Evolutionary conservation across 2,113 vertebrate species (phyloP).

Genomic region (Gyps fulvus): DNA sequence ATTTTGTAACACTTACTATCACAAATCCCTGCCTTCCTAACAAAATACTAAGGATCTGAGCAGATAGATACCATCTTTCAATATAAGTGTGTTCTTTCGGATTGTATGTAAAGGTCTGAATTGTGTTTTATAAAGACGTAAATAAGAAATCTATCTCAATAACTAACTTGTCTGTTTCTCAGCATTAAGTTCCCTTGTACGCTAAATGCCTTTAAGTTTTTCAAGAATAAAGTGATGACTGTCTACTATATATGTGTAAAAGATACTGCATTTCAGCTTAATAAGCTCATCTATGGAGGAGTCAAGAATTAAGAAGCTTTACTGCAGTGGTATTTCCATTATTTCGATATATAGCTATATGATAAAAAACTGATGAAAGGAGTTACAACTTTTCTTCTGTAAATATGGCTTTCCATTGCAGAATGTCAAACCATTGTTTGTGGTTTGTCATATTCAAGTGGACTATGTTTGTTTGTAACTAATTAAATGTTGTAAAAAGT

Average conservation of each 20-base stretch:
- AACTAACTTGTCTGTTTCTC: not conserved
- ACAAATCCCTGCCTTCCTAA: constrained; percentile 14
- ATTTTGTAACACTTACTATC: not conserved
- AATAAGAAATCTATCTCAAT: not conserved
- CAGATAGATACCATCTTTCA: not conserved
- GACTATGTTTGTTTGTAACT: not conserved
- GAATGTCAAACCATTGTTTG: not conserved
- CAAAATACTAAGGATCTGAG: not conserved
- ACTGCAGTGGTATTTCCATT: not conserved
- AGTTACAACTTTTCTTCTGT: not conserved
- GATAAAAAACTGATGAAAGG: not conserved
- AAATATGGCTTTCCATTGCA: not conserved
- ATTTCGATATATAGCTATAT: not conserved
- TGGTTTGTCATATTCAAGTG: not conserved
- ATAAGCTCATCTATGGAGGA: not conserved
- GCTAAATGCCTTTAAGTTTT: not conserved
- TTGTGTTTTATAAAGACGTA: not conserved
- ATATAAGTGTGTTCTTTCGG: not conserved
- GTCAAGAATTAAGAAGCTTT: not conserved
- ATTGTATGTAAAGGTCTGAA: not conserved
- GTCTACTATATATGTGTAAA: not conserved
- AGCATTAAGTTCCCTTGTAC: not conserved
- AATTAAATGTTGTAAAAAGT: not conserved
- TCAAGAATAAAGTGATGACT: not conserved
- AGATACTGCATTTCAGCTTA: not conserved